A percentile compares a stretch with the other conserved stretches of the same genome.
These are phyloP conservation scores for Folsomia candida DNA, from an alignment of 2,888 invertebrate species.

Conservation along the genomic window DNA sequence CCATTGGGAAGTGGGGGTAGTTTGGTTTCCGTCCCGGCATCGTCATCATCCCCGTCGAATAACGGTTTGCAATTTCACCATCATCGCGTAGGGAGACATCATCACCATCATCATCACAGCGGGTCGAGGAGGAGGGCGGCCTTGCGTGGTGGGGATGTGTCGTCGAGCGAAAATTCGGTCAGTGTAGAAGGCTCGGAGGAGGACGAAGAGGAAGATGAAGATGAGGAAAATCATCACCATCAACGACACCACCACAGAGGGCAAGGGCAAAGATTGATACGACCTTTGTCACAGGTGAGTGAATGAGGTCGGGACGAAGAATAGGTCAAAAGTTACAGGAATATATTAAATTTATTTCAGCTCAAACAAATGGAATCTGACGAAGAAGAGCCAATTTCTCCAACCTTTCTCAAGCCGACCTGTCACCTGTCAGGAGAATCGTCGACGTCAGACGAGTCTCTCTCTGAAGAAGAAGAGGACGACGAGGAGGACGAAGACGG, in stretches of 20 bases:
- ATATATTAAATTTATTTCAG: too few relatives aligned
- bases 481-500: too few relatives aligned
- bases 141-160: background rate
- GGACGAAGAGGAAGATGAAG: background rate
- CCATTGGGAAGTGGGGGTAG: background rate
- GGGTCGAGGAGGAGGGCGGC: background rate
- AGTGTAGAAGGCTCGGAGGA: background rate
- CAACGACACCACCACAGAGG: background rate
- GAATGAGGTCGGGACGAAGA: too few relatives aligned
- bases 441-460: slow-evolving; percentile 42
- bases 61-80: too few relatives aligned
- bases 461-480: slow-evolving; percentile 39
- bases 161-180: background rate
- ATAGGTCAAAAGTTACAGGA: too few relatives aligned
- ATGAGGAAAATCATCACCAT: background rate
- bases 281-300: too few relatives aligned
- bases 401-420: background rate
- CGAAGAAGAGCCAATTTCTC: too few relatives aligned
- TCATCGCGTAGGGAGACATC: too few relatives aligned
- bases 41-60: background rate
- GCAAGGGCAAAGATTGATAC: background rate
- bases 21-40: background rate
- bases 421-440: background rate
- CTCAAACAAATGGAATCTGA: too few relatives aligned
- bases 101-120: too few relatives aligned